These are phyloP conservation scores for Nycticorax nycticorax DNA, from an alignment of 2,113 vertebrate genomes.

Conservation along the genomic window DNA sequence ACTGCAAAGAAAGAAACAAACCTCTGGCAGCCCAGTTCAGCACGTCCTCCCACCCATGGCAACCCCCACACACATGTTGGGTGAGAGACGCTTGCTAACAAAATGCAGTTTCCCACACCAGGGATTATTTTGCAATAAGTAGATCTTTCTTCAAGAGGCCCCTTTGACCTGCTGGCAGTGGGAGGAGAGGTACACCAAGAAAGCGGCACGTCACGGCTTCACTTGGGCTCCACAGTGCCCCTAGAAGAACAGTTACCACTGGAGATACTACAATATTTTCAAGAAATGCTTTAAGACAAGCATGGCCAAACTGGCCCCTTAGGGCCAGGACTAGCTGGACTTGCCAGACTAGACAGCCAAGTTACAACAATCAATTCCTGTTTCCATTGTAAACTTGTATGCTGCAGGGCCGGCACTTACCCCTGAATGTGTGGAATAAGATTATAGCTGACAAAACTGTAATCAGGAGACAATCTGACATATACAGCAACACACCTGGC, in stretches of 20 bases:
- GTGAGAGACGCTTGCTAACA: not conserved
- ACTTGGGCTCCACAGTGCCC: too few species aligned
- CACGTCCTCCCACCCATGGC: not conserved
- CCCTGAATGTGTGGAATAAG: not conserved
- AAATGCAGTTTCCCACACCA: not conserved
- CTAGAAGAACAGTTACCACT: not conserved
- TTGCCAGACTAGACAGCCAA: not conserved
- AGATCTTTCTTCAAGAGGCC: not conserved
- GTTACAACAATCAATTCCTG: not conserved
- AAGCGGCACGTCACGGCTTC: not conserved
- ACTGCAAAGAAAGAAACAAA: not conserved
- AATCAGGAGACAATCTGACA: not conserved
- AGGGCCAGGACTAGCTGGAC: not conserved
- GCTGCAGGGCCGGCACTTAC: not conserved
- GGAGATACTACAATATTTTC: not conserved
- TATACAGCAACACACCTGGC: accelerated
- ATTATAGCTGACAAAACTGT: not conserved
- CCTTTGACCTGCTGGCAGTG: not conserved
- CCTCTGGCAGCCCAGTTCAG: not conserved
- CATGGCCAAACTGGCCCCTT: not conserved
- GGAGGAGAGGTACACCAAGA: not conserved
- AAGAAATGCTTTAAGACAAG: not conserved
- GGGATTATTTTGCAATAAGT: not conserved
- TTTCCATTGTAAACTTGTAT: accelerated
- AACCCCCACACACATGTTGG: not conserved